phyloP scores from a whole-genome alignment of 2,797 vertebrate species.

The Ctenopoma multispine region DNA sequence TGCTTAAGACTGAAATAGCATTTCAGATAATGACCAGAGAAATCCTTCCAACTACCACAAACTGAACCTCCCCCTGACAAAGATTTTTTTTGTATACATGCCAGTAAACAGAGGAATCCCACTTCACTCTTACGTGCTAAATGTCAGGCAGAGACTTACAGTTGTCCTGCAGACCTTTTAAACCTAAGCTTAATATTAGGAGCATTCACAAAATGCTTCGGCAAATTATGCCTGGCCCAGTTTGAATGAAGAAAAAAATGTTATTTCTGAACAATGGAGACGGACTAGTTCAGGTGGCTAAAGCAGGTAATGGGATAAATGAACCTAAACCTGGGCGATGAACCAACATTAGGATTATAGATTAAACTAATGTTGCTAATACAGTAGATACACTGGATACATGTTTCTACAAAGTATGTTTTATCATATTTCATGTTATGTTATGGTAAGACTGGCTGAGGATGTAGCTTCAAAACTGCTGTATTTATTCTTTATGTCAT shows the following conservation, averaged over 20 bases:
- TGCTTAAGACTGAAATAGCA: not conserved
- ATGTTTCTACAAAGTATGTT: no score
- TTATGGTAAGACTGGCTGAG: no score
- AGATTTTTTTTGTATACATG: not conserved
- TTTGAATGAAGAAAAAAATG: not conserved
- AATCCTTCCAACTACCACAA: not conserved
- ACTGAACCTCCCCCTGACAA: not conserved
- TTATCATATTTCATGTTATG: no score
- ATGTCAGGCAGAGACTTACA: constrained; percentile 16
- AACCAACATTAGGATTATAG: not conserved
- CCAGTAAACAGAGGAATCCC: not conserved
- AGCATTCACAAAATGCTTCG: not conserved
- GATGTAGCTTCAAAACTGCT: not conserved
- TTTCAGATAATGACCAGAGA: not conserved
- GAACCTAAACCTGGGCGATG: not conserved
- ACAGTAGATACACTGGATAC: no score
- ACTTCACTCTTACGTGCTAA: constrained; percentile 2
- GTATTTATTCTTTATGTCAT: no score
- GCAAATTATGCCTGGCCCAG: not conserved
- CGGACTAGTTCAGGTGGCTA: no score
- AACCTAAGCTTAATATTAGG: not conserved
- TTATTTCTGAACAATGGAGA: not conserved
- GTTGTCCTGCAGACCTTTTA: constrained; percentile 3
- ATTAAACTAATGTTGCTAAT: not conserved
- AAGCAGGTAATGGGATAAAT: not conserved